A percentile compares a stretch with the other conserved stretches of the same genome.
Evolutionary conservation across 2,797 vertebrate genomes (phyloP).

Genomic region (Sparus aurata): DNA sequence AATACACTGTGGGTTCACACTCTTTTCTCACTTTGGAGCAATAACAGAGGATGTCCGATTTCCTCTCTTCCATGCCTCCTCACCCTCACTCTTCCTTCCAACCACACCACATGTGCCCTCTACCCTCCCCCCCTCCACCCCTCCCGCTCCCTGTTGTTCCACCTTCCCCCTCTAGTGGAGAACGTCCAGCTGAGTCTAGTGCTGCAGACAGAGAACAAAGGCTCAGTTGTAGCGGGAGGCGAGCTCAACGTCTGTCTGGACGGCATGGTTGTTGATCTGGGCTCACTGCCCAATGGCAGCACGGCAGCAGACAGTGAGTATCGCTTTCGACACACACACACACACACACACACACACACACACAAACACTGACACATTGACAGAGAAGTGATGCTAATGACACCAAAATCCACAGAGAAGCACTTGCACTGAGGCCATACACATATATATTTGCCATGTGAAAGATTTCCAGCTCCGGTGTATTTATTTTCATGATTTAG

Average conservation of each 20-base stretch:
- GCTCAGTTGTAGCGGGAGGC: constrained; percentile 92
- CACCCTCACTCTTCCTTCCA: not conserved
- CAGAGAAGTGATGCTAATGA: constrained; percentile 12
- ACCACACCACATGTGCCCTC: constrained; percentile 21
- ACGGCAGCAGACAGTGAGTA: constrained; percentile 92
- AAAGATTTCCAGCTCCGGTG: not conserved
- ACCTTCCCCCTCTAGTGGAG: constrained; percentile 88
- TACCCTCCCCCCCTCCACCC: constrained; percentile 26
- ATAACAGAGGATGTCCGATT: constrained; percentile 27
- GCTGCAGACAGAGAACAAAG: constrained; percentile 97
- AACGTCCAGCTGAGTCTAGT: constrained; percentile 95
- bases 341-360: constrained; percentile 26
- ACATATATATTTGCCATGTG: not conserved
- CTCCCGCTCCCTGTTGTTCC: constrained; percentile 1
- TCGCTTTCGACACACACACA: constrained; percentile 63
- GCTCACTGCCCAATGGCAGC: constrained; percentile 91
- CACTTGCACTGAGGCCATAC: constrained; percentile 3
- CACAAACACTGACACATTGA: not conserved
- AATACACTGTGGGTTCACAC: not conserved
- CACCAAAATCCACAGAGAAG: constrained; percentile 25
- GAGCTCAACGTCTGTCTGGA: constrained; percentile 97
- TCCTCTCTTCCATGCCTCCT: constrained; percentile 9
- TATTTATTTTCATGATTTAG: not conserved
- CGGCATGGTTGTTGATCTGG: constrained; percentile 94
- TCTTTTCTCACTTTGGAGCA: constrained; percentile 13